phyloP scores from a whole-genome alignment of 2,797 vertebrate genomes.

The Hippoglossus hippoglossus region DNA sequence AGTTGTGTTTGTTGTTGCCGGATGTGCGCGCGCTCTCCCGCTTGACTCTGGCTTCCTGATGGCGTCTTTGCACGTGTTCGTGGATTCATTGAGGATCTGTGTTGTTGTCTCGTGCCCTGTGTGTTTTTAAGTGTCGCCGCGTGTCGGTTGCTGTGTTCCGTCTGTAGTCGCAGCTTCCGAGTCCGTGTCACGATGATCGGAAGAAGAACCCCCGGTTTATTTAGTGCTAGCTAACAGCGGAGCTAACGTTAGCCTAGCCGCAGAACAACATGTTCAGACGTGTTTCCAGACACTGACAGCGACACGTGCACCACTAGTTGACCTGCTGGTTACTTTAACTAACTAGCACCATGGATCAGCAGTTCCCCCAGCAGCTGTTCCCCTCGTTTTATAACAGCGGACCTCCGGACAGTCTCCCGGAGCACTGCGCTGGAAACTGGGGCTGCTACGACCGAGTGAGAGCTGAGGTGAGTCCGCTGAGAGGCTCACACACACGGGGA shows the following conservation, averaged over 20 bases:
- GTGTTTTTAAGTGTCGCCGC: too few species aligned
- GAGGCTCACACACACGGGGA: too few species aligned
- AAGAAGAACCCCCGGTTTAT: too few species aligned
- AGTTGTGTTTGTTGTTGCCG: background rate
- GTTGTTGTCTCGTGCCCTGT: too few species aligned
- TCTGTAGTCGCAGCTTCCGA: too few species aligned
- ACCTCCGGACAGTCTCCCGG: conserved; percentile 45
- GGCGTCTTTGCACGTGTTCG: too few species aligned
- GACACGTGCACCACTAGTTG: accelerated
- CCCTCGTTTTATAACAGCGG: conserved; percentile 72
- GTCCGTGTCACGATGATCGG: too few species aligned
- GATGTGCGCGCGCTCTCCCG: too few species aligned
- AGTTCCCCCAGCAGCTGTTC: conserved; percentile 77
- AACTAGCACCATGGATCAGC: conserved; percentile 58
- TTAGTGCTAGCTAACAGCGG: too few species aligned
- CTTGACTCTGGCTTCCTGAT: too few species aligned
- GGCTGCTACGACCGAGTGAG: conserved; percentile 63
- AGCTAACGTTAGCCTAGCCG: conserved; percentile 40
- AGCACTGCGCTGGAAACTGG: conserved; percentile 55
- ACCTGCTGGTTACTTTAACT: accelerated
- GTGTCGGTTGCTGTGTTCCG: too few species aligned
- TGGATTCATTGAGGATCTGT: too few species aligned
- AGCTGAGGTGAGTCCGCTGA: conserved; percentile 38
- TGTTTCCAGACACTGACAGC: background rate
- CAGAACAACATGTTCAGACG: conserved; percentile 45